Conservation (phyloP, 2,113 vertebrate genomes). For the Zosterops borbonicus region DNA sequence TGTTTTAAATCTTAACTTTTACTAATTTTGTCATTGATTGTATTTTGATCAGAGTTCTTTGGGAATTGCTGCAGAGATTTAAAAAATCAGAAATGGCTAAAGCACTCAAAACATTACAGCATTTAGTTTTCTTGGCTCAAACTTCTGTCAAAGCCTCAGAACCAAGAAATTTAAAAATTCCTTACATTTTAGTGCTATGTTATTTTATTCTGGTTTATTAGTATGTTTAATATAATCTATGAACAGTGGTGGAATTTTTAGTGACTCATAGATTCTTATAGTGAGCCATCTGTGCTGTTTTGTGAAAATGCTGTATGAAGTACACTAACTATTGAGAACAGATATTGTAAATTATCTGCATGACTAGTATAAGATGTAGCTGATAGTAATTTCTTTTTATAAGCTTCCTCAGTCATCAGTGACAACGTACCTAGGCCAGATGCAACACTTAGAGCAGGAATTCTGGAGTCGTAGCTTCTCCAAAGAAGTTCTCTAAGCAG, state of each 20-base stretch:
- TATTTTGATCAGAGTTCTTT: background rate
- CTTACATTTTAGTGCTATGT: background rate
- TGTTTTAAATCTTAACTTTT: constrained; percentile 7
- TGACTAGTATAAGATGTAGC: background rate
- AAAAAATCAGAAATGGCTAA: background rate
- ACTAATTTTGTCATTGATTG: background rate
- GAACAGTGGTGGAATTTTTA: background rate
- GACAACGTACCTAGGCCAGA: background rate
- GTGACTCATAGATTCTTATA: background rate
- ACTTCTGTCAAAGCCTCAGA: background rate
- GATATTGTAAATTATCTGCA: background rate
- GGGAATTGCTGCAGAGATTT: background rate
- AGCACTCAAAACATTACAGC: background rate
- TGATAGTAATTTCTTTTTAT: constrained; percentile 3
- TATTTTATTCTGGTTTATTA: background rate
- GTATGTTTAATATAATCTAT: background rate
- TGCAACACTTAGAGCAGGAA: background rate
- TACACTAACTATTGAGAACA: background rate
- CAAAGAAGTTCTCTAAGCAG: background rate
- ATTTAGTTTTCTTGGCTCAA: background rate
- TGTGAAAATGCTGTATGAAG: background rate
- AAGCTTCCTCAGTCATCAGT: background rate
- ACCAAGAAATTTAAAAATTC: background rate
- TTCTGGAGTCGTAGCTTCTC: background rate
- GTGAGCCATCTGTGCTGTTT: background rate